Base-by-base conservation (phyloP, 2,797 vertebrate genomes). In the Knipowitschia caucasica region DNA sequence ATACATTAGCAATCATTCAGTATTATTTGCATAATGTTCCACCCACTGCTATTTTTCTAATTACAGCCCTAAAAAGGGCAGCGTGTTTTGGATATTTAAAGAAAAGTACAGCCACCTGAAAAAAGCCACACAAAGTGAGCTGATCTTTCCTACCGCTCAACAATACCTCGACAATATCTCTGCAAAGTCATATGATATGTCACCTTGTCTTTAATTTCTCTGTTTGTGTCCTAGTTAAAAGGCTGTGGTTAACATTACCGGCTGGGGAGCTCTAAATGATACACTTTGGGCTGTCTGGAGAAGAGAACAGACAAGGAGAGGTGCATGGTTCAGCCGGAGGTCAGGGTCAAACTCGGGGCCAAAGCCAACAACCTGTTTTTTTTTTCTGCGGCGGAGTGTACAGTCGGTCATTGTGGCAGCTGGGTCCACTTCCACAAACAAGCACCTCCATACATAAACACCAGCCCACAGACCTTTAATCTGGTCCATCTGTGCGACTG, bases 211-310 rank as follows among this genome's bases (percentile, higher is more conserved):
- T 54, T 29, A 27, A 40, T 40, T 56, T 64, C 60, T 64, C 62
- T 73, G 36, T 58, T 59, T 71, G 45, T 44, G 53, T 64, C 58
- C 55, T 31, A 57, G 70, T 73, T 78, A 67, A 71, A 69, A 71
- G 62, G 35, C 52, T 56, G 39, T 45, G 26, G 42, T 44, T 30
- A 47, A 69, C 55, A 71, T 75, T 66, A 55, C 43, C 61, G 50
- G 31, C 42, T 14, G 25, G 27, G 47, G 51, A 25, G 47, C 43
- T 29, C 43, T 62, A 40, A 56, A 51, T 54, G 31, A 62, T 45
- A 51, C 17, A 30, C 35, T 43, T 35, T 5, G 21, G n/a, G 53
- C 44, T 45, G 53, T 14, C 49, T 50, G 62, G 24, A 50, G 49
- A 15, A 59, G 35, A 55, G 33, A 52, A 7, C 2, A 2, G 27